Evolutionary conservation across 2,113 vertebrate species (phyloP).

Genomic region (Microtus richardsoni): DNA sequence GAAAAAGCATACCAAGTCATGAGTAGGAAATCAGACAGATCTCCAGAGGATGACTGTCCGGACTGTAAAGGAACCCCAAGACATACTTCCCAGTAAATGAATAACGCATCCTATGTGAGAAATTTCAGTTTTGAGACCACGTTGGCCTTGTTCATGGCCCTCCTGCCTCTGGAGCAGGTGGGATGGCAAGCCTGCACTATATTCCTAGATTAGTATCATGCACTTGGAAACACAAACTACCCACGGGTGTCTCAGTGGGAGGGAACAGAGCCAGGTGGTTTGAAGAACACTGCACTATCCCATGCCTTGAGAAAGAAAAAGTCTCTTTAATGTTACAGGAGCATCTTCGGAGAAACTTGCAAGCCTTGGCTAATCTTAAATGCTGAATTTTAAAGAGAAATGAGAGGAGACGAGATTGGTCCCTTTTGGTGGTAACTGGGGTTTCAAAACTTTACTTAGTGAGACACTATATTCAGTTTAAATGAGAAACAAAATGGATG

Average conservation of each 20-base stretch:
- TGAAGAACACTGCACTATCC: not conserved
- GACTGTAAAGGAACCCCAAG: not conserved
- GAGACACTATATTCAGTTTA: not conserved
- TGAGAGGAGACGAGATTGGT: not conserved
- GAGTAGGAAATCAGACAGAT: not conserved
- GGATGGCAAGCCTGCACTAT: not conserved
- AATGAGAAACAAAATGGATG: not conserved
- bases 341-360: constrained; percentile 5
- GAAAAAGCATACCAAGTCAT: not conserved
- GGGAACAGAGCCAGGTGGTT: not conserved
- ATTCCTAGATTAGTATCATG: not conserved
- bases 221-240: not conserved
- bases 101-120: not conserved
- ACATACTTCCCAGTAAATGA: not conserved
- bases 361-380: not conserved
- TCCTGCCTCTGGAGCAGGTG: not conserved
- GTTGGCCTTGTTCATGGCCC: not conserved
- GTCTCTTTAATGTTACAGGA: not conserved
- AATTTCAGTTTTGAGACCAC: not conserved
- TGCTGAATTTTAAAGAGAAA: constrained; percentile 33
- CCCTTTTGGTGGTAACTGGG: not conserved
- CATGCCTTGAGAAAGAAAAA: not conserved
- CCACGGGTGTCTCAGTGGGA: not conserved
- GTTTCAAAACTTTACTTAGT: not conserved
- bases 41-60: not conserved